Evolutionary conservation across 1,140 invertebrate species (phyloP).

Genomic region (Camponotus floridanus): DNA sequence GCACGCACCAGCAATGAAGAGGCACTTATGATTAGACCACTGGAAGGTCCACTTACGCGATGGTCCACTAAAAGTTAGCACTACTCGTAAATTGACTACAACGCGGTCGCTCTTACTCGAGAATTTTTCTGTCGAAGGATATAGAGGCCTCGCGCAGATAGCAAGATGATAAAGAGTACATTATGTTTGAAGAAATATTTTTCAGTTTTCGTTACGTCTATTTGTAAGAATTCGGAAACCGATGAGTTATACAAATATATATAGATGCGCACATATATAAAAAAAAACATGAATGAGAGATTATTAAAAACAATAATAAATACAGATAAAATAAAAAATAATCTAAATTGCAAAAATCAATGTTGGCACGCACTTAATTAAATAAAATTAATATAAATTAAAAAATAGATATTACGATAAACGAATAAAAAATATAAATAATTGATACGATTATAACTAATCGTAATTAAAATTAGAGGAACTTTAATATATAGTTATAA

Average conservation of each 20-base stretch:
- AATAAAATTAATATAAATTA: too few species aligned
- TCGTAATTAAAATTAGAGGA: too few species aligned
- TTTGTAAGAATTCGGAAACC: background rate
- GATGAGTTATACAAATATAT: background rate
- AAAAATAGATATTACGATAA: too few species aligned
- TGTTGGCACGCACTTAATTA: too few species aligned
- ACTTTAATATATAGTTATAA: too few species aligned
- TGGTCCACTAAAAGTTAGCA: slow-evolving; percentile 69
- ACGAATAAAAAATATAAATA: too few species aligned
- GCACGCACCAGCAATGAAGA: slow-evolving; percentile 73
- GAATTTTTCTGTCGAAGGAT: slow-evolving; percentile 43
- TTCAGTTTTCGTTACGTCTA: background rate
- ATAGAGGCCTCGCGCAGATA: slow-evolving; percentile 53
- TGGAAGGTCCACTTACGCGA: slow-evolving; percentile 68
- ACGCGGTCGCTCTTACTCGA: slow-evolving; percentile 39
- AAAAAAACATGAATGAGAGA: background rate
- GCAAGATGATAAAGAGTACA: slow-evolving; percentile 13
- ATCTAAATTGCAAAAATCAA: too few species aligned
- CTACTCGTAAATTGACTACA: slow-evolving; percentile 68
- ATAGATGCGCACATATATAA: background rate
- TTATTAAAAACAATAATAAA: background rate
- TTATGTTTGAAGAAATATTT: background rate
- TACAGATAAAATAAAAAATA: too few species aligned
- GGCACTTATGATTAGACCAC: slow-evolving; percentile 72
- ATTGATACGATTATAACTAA: too few species aligned